Evolutionary conservation across 2,797 vertebrate genomes (phyloP).

Genomic region (Linurgus olivaceus): DNA sequence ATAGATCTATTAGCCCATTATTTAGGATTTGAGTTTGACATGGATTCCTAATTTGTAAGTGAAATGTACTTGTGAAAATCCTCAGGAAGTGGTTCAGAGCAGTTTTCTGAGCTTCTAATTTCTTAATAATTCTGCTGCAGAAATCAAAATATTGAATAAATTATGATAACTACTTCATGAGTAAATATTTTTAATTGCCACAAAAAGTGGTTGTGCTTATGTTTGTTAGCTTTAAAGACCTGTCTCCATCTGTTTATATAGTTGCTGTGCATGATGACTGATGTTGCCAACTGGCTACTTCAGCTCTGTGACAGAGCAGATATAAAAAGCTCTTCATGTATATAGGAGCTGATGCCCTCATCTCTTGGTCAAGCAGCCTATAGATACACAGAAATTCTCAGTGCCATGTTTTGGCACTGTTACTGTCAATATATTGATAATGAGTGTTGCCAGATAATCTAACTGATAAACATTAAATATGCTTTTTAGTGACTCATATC

Average conservation of each 20-base stretch:
- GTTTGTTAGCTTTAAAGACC: slow-evolving; percentile 1
- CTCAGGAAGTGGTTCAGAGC: neutral
- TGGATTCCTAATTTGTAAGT: neutral
- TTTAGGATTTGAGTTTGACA: neutral
- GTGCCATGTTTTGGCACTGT: neutral
- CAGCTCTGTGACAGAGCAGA: neutral
- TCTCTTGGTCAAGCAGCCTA: neutral
- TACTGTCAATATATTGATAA: neutral
- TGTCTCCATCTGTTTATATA: slow-evolving; percentile 34
- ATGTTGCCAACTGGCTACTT: slow-evolving; percentile 39
- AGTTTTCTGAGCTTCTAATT: neutral
- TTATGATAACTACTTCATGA: neutral
- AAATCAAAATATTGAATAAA: neutral
- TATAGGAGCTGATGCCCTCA: neutral
- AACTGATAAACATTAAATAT: neutral
- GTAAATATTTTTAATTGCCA: neutral
- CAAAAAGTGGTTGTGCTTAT: neutral
- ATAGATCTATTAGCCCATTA: neutral
- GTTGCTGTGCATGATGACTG: slow-evolving; percentile 9
- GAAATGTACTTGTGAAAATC: neutral
- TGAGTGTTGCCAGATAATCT: neutral
- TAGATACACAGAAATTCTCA: neutral
- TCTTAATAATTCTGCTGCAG: neutral
- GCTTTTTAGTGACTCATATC: neutral
- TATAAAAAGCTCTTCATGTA: slow-evolving; percentile 44